Evolutionary conservation across 2,113 vertebrate genomes (phyloP).

Genomic region (Addax nasomaculatus): DNA sequence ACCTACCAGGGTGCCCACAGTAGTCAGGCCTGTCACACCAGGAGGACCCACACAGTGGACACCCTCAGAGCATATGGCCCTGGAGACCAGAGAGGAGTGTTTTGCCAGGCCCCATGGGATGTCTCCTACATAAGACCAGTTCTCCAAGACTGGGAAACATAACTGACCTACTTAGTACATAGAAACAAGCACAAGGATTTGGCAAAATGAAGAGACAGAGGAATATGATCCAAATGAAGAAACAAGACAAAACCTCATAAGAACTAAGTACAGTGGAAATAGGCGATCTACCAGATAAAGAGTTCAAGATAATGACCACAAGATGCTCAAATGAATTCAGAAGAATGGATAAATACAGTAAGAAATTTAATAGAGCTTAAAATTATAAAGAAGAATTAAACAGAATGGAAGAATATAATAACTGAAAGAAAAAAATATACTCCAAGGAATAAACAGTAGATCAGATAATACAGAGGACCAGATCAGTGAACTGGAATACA

Average conservation of each 20-base stretch:
- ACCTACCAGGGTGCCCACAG: background rate
- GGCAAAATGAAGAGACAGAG: background rate
- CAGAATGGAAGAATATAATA: background rate
- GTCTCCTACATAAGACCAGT: background rate
- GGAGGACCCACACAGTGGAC: background rate
- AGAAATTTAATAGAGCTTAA: background rate
- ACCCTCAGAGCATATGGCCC: background rate
- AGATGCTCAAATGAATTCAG: background rate
- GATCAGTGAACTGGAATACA: background rate
- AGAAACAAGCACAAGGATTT: background rate
- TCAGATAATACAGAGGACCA: background rate
- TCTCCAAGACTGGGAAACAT: background rate
- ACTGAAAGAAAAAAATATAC: background rate
- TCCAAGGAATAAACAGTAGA: background rate
- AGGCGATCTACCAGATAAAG: fast-evolving
- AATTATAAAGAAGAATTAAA: background rate
- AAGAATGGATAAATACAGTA: background rate
- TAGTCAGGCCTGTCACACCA: background rate
- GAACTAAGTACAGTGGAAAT: background rate
- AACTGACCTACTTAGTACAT: background rate
- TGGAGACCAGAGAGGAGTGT: background rate
- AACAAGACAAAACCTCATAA: background rate
- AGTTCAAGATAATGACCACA: background rate
- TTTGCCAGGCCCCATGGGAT: background rate
- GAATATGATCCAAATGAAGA: background rate